Conservation (phyloP, 1,140 invertebrate genomes). For the Hetaerina americana region DNA sequence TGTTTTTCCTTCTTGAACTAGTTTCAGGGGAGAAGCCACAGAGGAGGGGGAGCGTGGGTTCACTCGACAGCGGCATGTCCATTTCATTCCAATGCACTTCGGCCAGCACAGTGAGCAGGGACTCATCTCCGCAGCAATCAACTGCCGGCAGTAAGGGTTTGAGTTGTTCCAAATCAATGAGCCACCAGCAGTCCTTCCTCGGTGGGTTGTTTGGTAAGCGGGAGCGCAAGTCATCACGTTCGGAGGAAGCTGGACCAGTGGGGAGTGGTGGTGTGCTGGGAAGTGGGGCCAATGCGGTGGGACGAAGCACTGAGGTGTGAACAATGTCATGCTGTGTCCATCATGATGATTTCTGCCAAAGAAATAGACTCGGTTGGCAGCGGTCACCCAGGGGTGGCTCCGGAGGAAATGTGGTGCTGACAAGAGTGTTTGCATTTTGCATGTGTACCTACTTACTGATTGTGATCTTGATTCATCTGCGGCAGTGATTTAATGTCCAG, state of each 20-base stretch:
- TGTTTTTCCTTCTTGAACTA: conserved; percentile 17
- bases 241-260: conserved; percentile 23
- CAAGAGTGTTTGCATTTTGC: background rate
- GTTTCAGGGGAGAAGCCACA: conserved; percentile 61
- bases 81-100: conserved; percentile 72
- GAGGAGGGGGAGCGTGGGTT: conserved; percentile 74
- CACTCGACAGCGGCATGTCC: conserved; percentile 87
- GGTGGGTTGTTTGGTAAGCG: conserved; percentile 44
- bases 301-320: conserved; percentile 34
- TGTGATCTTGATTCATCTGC: background rate
- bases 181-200: conserved; percentile 43
- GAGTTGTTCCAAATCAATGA: conserved; percentile 28
- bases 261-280: background rate
- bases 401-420: background rate
- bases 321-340: background rate
- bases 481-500: background rate
- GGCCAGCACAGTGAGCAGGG: conserved; percentile 46
- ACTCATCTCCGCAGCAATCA: conserved; percentile 30
- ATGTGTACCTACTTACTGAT: background rate
- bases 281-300: conserved; percentile 25
- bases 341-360: no score
- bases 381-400: background rate
- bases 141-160: conserved; percentile 31
- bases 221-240: conserved; percentile 34
- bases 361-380: background rate